Evolutionary conservation across 2,797 vertebrate species (phyloP).

Genomic region (Tolypeutes matacus): DNA sequence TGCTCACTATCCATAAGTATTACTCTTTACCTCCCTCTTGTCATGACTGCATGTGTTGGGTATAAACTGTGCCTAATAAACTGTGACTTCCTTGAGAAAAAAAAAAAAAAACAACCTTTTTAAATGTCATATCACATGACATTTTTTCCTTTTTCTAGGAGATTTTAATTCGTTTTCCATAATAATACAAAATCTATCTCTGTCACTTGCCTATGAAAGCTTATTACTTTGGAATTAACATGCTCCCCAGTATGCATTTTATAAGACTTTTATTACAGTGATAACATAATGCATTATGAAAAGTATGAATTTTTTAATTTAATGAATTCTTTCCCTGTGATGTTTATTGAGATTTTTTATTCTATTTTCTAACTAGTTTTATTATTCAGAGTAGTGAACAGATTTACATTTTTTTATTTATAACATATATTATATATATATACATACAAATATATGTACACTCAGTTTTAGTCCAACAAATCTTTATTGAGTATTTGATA

Average conservation of each 20-base stretch:
- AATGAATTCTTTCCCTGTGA: slow-evolving; percentile 47
- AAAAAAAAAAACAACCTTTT: not conserved
- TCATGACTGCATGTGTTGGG: not conserved
- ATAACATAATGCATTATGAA: slow-evolving; percentile 11
- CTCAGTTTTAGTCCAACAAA: not conserved
- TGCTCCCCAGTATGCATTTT: not conserved
- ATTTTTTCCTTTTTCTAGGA: not conserved
- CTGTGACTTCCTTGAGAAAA: not conserved
- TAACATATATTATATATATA: not conserved
- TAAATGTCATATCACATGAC: not conserved
- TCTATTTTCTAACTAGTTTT: slow-evolving; percentile 21
- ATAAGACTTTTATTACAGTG: not conserved
- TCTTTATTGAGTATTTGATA: not conserved
- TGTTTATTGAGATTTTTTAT: slow-evolving; percentile 1
- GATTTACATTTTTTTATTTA: not conserved
- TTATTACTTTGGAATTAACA: not conserved
- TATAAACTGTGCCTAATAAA: not conserved
- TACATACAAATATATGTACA: not conserved
- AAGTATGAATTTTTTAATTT: not conserved
- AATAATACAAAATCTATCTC: not conserved
- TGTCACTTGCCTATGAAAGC: not conserved
- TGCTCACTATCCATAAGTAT: not conserved
- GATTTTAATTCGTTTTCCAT: slow-evolving; percentile 36
- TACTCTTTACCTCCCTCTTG: not conserved
- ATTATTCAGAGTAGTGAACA: not conserved